These are phyloP conservation scores for Diploptera punctata DNA, from an alignment of 2,888 invertebrate species.

Conservation along the genomic window DNA sequence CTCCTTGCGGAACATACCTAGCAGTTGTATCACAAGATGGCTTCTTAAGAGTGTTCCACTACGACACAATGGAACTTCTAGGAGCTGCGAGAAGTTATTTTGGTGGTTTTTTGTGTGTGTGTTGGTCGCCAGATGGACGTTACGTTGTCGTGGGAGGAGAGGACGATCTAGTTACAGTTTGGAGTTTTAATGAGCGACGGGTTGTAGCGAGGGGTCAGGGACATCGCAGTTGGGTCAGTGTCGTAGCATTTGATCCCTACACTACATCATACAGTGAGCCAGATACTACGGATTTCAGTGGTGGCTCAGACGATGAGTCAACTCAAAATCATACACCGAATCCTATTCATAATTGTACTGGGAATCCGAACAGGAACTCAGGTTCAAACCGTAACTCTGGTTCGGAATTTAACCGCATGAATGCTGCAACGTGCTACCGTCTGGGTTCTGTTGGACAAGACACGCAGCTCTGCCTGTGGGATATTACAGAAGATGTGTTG, in stretches of 20 bases:
- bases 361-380: slow-evolving; percentile 44
- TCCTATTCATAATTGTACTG: slow-evolving; percentile 48
- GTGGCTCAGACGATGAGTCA: slow-evolving; percentile 44
- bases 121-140: slow-evolving; percentile 97
- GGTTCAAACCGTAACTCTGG: slow-evolving; percentile 55
- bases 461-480: slow-evolving; percentile 98
- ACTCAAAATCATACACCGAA: slow-evolving; percentile 43
- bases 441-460: slow-evolving; percentile 97
- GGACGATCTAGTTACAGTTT: slow-evolving; percentile 97
- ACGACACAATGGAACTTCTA: slow-evolving; percentile 95
- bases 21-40: slow-evolving; percentile 97
- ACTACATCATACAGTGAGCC: slow-evolving; percentile 72
- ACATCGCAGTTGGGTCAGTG: slow-evolving; percentile 97
- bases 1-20: slow-evolving; percentile 90
- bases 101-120: slow-evolving; percentile 95
- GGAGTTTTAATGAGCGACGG: slow-evolving; percentile 90
- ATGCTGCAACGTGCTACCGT: slow-evolving; percentile 73
- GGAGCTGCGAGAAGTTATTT: slow-evolving; percentile 96
- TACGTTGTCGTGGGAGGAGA: slow-evolving; percentile 98
- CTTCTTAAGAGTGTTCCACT: slow-evolving; percentile 94
- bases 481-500: slow-evolving; percentile 94
- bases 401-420: slow-evolving; percentile 54
- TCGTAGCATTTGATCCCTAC: slow-evolving; percentile 93
- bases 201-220: slow-evolving; percentile 98
- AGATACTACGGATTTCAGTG: slow-evolving; percentile 58